These are phyloP conservation scores for Volucella inflata DNA, from an alignment of 2,888 invertebrate genomes.

Conservation along the genomic window DNA sequence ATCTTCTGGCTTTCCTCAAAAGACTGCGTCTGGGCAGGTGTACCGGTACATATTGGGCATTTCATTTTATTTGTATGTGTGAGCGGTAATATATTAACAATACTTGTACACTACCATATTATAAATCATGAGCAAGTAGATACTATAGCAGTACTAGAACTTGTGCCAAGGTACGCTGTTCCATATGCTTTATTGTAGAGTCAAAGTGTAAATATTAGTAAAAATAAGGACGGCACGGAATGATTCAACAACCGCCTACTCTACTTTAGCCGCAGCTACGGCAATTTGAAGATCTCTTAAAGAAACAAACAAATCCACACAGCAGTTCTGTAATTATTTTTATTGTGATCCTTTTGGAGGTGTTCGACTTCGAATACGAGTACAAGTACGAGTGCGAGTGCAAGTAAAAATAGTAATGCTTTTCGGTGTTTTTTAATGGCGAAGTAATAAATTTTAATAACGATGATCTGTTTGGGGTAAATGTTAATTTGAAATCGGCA, in stretches of 20 bases:
- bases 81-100: conserved; percentile 51
- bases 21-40: conserved; percentile 56
- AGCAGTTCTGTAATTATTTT: conserved; percentile 47
- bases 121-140: conserved; percentile 62
- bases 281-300: conserved; percentile 7
- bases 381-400: too few species aligned
- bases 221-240: conserved; percentile 41
- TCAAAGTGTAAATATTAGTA: conserved; percentile 66
- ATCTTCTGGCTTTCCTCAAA: conserved; percentile 65
- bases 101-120: conserved; percentile 13
- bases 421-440: conserved; percentile 38
- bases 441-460: conserved; percentile 61
- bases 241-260: conserved; percentile 55
- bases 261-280: conserved; percentile 16
- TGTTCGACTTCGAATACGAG: background rate
- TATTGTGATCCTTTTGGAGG: conserved; percentile 61
- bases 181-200: conserved; percentile 67
- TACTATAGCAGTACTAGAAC: background rate
- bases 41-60: conserved; percentile 15
- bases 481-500: conserved; percentile 38
- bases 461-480: conserved; percentile 51
- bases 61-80: conserved; percentile 8
- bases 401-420: conserved; percentile 2
- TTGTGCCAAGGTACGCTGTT: conserved; percentile 20
- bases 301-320: conserved; percentile 42